Conservation (phyloP, 2,797 vertebrate genomes). For the Tenualosa thibaudeaui region DNA sequence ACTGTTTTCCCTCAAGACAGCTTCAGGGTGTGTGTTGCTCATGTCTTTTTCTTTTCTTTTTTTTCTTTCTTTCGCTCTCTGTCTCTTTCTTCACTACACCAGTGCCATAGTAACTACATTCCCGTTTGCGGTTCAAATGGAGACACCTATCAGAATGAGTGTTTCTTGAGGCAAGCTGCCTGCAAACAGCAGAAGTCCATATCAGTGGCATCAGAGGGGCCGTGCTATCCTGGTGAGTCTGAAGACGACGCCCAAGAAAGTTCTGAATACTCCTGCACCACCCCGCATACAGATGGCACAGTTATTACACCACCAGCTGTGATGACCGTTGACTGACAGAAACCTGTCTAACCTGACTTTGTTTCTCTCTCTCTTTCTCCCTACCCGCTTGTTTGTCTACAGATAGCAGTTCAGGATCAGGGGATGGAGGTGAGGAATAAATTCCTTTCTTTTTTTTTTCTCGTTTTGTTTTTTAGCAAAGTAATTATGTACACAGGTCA, state of each 20-base stretch:
- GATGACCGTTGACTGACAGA: not conserved
- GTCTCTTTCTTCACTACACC: constrained; percentile 38
- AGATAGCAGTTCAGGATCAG: constrained; percentile 92
- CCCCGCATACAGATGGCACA: not conserved
- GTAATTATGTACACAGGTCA: not conserved
- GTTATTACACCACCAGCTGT: not conserved
- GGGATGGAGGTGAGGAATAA: constrained; percentile 81
- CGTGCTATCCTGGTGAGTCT: constrained; percentile 89
- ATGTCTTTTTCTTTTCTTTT: not conserved
- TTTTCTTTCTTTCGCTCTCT: not conserved
- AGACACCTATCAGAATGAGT: constrained; percentile 97
- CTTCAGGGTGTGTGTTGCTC: not conserved
- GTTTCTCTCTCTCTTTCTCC: not conserved
- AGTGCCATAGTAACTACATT: constrained; percentile 93
- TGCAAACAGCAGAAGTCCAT: constrained; percentile 93
- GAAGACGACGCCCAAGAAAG: not conserved
- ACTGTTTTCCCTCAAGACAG: not conserved
- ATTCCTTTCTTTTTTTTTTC: constrained; percentile 50
- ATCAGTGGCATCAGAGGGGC: constrained; percentile 78
- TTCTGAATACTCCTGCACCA: not conserved
- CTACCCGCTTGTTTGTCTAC: constrained; percentile 49
- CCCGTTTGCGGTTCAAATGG: constrained; percentile 95
- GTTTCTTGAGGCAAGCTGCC: constrained; percentile 89
- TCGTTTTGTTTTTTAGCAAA: not conserved
- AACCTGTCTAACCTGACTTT: constrained; percentile 19